phyloP scores from a whole-genome alignment of 2,888 invertebrate genomes.

The Priapulus caudatus region DNA sequence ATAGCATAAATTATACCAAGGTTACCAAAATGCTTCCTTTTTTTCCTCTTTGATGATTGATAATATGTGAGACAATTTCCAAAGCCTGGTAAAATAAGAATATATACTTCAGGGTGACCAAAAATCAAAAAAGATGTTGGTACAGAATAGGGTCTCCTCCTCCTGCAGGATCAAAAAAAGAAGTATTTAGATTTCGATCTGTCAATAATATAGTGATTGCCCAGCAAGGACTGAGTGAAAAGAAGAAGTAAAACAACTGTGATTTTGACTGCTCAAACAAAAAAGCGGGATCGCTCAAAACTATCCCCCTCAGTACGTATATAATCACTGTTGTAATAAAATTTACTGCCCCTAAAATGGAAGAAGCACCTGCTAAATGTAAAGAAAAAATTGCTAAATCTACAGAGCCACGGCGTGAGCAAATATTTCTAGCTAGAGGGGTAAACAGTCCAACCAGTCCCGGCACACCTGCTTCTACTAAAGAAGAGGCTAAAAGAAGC shows the following conservation, averaged over 20 bases:
- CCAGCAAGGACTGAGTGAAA: no score
- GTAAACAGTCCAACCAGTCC: conserved; percentile 66
- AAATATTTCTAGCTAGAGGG: conserved; percentile 53
- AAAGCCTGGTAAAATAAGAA: conserved; percentile 70
- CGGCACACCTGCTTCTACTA: conserved; percentile 57
- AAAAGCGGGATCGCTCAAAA: conserved; percentile 55
- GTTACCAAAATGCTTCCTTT: conserved; percentile 53
- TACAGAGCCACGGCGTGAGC: conserved; percentile 55
- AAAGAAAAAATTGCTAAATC: conserved; percentile 64
- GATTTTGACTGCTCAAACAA: conserved; percentile 58
- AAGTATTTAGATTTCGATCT: conserved; percentile 66
- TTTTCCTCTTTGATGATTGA: conserved; percentile 53
- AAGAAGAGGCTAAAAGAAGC: conserved; percentile 50
- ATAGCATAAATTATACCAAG: conserved; percentile 73
- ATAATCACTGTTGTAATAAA: conserved; percentile 63
- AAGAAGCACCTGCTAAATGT: conserved; percentile 48
- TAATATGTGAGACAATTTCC: conserved; percentile 67
- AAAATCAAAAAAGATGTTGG: conserved; percentile 76
- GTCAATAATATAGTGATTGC: conserved; percentile 66
- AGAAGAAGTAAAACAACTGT: conserved; percentile 53
- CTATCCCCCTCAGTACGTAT: conserved; percentile 50
- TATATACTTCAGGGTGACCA: conserved; percentile 74
- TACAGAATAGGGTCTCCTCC: conserved; percentile 69
- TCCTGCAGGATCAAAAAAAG: conserved; percentile 65
- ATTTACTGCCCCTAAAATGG: conserved; percentile 60